Evolutionary conservation across 1,140 invertebrate genomes (phyloP), one percentile per base, ranked within the genome.

Genomic region (Pissodes strobi): DNA sequence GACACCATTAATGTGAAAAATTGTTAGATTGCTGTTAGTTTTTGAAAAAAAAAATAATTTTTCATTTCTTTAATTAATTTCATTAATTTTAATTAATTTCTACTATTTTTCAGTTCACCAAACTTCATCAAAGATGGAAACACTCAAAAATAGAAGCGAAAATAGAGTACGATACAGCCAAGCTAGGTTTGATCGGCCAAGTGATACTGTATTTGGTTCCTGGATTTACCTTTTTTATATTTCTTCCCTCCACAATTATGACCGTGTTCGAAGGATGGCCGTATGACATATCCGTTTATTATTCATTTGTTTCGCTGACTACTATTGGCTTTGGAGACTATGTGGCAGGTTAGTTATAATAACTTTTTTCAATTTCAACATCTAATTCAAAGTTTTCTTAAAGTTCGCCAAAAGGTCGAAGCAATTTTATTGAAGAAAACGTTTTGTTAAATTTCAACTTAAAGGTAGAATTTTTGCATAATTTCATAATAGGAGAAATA

Each of bases 321-420:
- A 97, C 95, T 6, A 96, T 97, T 70, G 95, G 95, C 17, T 97
- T 97, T 77, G 95, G 94, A 27, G 94, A 97, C 80, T 90, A 88
- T 70, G 94, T 97, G 13, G 93, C 94, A 71, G 77, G 77, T 77
- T 41, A n/a, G 17, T 2, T 13, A 1, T 41, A 13, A 13, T 41
- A 1, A 13, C 6, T 41, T 41, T 13, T 13, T 13, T 41, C 1
- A 41, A 5, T 41, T 41, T 41, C 1, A 13, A 41, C 5, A 10
- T 17, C 17, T 2, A 13, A 41, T 15, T 41, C n/a, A n/a, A n/a
- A n/a, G n/a, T n/a, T n/a, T n/a, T n/a, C n/a, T n/a, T n/a, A n/a
- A n/a, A n/a, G n/a, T n/a, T n/a, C n/a, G n/a, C n/a, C n/a, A n/a
- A n/a, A n/a, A n/a, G n/a, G n/a, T n/a, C n/a, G n/a, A n/a, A n/a